These are phyloP conservation scores for Molossus molossus DNA, from an alignment of 2,797 vertebrate genomes.

Conservation along the genomic window DNA sequence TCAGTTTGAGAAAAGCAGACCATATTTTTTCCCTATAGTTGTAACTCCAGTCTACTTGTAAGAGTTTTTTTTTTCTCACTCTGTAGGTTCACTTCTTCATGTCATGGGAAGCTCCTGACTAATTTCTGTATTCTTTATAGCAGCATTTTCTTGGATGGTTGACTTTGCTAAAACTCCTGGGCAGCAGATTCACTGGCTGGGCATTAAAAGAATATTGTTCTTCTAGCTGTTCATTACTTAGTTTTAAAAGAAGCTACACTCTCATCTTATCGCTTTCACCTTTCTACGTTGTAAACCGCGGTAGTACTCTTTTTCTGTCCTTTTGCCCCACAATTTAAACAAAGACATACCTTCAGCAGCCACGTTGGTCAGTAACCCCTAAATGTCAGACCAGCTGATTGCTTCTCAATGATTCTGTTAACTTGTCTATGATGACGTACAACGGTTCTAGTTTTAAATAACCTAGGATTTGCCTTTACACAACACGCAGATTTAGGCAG, in stretches of 20 bases:
- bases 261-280: background rate
- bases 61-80: background rate
- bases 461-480: background rate
- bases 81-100: background rate
- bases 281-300: conserved; percentile 17
- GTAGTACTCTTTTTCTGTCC: background rate
- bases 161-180: background rate
- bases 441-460: background rate
- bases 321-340: conserved; percentile 39
- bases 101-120: background rate
- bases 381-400: background rate
- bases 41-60: background rate
- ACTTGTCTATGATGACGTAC: background rate
- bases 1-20: background rate
- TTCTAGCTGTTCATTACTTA: background rate
- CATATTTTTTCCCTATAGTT: background rate
- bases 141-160: background rate
- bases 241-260: background rate
- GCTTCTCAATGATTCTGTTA: background rate
- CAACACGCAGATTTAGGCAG: background rate
- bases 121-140: background rate
- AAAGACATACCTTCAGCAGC: background rate
- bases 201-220: background rate
- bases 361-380: background rate
- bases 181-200: background rate